Evolutionary conservation across 1,140 invertebrate species (phyloP), one percentile per base, ranked within the genome.

Genomic region (Hylyphantes graminicola): DNA sequence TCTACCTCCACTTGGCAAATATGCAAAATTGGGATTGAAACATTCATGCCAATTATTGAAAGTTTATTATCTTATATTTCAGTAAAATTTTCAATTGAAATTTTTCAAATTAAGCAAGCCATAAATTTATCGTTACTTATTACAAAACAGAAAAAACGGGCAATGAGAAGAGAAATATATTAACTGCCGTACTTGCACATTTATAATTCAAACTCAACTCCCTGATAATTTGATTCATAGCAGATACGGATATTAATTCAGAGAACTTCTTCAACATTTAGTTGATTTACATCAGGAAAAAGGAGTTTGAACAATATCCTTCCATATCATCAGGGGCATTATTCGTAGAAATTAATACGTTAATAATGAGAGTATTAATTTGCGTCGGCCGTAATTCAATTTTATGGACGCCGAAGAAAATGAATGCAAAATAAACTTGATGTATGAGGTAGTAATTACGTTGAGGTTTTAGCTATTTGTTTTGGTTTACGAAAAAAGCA

Each of bases 361-460:
- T 63, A 76, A 76, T 76, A 76, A 76, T 64, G 74, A 76, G 74
- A 48, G 74, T 64, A 76, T 76, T 64, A 74, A 74, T 74, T 57
- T 59, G 72, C 19, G 72, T 74, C 57, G 74, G 59, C 35, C 15
- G 21, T 76, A 76, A 76, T 76, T 76, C 59, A 64, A 76, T 76
- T 76, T 61, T 76, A 74, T 74, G 74, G 57, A 76, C 63, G 21
- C 13, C 11, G 19, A 51, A 63, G n/a, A 70, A 55, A 7, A 74
- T 35, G 51, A 74, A 74, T 48, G 55, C 17, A 17, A 74, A 59
- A 59, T 74, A 61, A 59, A 74, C 59, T 57, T 74, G 72, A 74
- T 57, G 59, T 21, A 74, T 74, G 72, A 74, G 21, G 51, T 74
- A 74, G 55, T 55, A 74, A 74, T 74, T 74, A 74, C 55, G 54